These are phyloP conservation scores for Stomatorhinus walkeri DNA, from an alignment of 2,797 vertebrate species.

Conservation along the genomic window DNA sequence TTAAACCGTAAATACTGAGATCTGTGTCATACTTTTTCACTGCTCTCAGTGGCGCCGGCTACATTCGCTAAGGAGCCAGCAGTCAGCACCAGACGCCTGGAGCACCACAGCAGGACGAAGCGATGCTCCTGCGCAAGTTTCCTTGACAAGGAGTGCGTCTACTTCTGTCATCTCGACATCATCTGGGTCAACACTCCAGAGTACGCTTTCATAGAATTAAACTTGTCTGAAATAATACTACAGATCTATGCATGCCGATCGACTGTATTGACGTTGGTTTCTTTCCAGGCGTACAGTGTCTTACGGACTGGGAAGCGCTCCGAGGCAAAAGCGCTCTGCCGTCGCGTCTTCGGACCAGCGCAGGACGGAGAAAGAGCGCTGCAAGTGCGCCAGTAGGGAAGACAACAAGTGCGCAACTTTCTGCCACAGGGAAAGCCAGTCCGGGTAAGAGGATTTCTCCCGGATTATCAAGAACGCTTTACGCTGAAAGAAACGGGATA, in stretches of 20 bases:
- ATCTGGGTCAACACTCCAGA: slow-evolving; percentile 98
- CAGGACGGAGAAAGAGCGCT: slow-evolving; percentile 52
- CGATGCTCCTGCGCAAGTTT: slow-evolving; percentile 88
- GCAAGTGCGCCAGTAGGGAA: slow-evolving; percentile 62
- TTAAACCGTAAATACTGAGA: neutral
- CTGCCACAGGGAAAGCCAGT: slow-evolving; percentile 55
- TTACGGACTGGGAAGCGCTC: slow-evolving; percentile 81
- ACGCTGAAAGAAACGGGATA: neutral
- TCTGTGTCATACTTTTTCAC: neutral
- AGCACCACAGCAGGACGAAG: slow-evolving; percentile 63
- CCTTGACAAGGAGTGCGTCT: slow-evolving; percentile 91
- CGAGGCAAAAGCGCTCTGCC: slow-evolving; percentile 70
- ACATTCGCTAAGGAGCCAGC: slow-evolving; percentile 25
- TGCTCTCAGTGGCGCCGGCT: slow-evolving; percentile 36
- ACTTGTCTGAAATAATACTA: neutral
- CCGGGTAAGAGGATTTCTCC: slow-evolving; percentile 36
- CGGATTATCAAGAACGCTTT: neutral
- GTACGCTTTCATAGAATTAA: slow-evolving; percentile 57
- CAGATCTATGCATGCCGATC: neutral
- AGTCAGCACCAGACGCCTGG: slow-evolving; percentile 32
- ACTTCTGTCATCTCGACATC: slow-evolving; percentile 97
- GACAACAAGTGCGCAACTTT: slow-evolving; percentile 76
- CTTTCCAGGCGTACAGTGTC: slow-evolving; percentile 77
- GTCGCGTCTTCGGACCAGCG: slow-evolving; percentile 40
- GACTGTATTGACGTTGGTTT: neutral